phyloP scores from a whole-genome alignment of 2,113 vertebrate species.

The Atlantisia rogersi region DNA sequence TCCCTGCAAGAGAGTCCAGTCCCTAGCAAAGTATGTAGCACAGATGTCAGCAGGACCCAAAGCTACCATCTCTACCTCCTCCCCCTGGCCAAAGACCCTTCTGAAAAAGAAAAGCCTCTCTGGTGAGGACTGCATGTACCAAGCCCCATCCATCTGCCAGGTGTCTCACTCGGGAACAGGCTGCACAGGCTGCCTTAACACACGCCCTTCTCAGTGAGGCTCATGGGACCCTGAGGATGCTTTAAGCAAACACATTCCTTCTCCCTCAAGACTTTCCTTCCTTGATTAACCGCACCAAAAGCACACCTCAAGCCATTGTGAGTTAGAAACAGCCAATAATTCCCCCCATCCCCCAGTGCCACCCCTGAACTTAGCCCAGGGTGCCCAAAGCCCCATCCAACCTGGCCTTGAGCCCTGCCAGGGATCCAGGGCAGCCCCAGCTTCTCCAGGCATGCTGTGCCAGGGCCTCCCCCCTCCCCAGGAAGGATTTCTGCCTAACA shows the following conservation, averaged over 20 bases:
- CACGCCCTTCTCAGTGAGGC: not conserved
- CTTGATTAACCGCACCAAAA: not conserved
- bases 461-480: no score
- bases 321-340: not conserved
- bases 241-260: not conserved
- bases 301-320: not conserved
- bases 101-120: not conserved
- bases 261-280: not conserved
- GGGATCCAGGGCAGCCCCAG: no score
- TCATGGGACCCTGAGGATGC: not conserved
- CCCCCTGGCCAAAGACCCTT: not conserved
- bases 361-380: no score
- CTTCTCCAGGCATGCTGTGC: no score
- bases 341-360: no score
- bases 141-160: not conserved
- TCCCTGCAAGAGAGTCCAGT: not conserved
- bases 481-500: no score
- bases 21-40: not conserved
- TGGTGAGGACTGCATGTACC: not conserved
- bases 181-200: not conserved
- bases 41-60: not conserved
- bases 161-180: accelerated
- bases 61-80: not conserved
- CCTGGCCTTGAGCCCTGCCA: no score
- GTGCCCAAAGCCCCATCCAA: no score